Base-by-base conservation (phyloP, 1,140 invertebrate species). In the Stratiolaelaps scimitus region DNA sequence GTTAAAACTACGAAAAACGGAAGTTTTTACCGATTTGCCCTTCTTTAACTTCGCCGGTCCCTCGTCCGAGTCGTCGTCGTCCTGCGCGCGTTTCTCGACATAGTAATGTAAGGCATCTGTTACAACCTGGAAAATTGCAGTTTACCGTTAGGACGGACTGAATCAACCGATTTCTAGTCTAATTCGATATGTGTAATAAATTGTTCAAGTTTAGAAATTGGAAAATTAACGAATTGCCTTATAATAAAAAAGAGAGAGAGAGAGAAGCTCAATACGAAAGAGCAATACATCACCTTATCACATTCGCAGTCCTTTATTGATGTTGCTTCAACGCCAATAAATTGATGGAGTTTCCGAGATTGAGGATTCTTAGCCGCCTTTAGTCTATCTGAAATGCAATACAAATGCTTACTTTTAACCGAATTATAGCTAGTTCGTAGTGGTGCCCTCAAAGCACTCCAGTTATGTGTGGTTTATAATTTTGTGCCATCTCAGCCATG, bases 301-400 rank as follows among this genome's bases (percentile, higher is more conserved):
- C 53, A 60, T 60, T 60, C 53, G 53, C 53, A 60, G 53, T 60
- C 23, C 26, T 26, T 60, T 26, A 60, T 17, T 26, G 53, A 60
- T 29, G 53, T 60, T 15, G 53, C 53, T 29, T 34, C 53, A 15
- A 26, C 53, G 53, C 53, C 26, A 60, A 26, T 15, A 23, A 60
- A 17, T 17, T 60, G 15, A 10, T 60, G 53, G 15, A 60, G 53
- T 26, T 60, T 60, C 23, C 53, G 15, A 60, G 26, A 26, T 40
- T 40, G 34, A 10, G 34, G 34, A 6, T 10, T 40, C 34, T 40
- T 40, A 40, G 34, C 5, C 34, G 10, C 34, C 5, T 40, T 40
- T 40, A 40, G 10, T 40, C 34, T 40, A 10, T 40, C 34, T 40
- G 34, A 40, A 40, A 40, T 40, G 4, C 10, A 4, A 40, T 6